Conservation (phyloP, 1,140 invertebrate species). For the Neotoxoptera formosana region DNA sequence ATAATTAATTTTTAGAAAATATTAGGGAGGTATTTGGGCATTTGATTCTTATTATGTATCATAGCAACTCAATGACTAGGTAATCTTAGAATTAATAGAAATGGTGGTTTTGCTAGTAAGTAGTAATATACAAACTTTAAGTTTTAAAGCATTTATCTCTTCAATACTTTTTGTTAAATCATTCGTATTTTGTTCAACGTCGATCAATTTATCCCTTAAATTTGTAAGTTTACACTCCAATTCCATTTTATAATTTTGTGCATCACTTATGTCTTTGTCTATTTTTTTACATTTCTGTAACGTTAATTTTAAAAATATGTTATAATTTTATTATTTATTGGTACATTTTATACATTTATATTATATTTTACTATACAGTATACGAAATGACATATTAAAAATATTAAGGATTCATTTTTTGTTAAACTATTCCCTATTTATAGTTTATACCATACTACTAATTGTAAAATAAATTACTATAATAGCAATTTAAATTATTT, state of each 20-base stretch:
- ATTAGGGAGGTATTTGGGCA: too few relatives aligned
- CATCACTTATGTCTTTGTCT: background rate
- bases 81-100: background rate
- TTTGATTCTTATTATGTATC: too few relatives aligned
- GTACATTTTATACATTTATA: background rate
- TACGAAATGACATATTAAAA: too few relatives aligned
- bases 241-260: slow-evolving; percentile 38
- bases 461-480: too few relatives aligned
- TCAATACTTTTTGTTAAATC: background rate
- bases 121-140: slow-evolving; percentile 6
- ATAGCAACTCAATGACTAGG: too few relatives aligned
- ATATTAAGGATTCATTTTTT: too few relatives aligned
- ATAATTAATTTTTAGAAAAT: too few relatives aligned
- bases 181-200: background rate
- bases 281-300: slow-evolving; percentile 36
- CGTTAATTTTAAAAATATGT: background rate
- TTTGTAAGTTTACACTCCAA: background rate
- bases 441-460: too few relatives aligned
- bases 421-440: too few relatives aligned
- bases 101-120: background rate
- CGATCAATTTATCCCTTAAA: background rate
- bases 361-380: too few relatives aligned
- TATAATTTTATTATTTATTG: background rate
- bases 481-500: too few relatives aligned
- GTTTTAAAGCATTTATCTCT: background rate